These are phyloP conservation scores for Pachypsylla venusta DNA, from an alignment of 1,140 invertebrate genomes.

Conservation along the genomic window DNA sequence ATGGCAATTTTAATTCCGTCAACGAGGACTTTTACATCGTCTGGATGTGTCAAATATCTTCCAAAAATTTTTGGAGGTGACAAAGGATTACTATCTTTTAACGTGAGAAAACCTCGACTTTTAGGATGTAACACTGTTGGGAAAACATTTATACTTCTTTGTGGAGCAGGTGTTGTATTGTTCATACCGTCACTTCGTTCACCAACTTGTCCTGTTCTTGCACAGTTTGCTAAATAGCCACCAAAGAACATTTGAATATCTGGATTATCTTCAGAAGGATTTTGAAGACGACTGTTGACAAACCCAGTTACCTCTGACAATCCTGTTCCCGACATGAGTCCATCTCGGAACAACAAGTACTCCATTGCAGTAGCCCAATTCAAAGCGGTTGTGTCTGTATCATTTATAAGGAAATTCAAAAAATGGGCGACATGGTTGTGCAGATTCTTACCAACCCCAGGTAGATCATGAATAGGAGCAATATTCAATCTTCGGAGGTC, in stretches of 20 bases:
- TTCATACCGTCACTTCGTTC: slow-evolving; percentile 37
- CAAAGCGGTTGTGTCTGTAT: slow-evolving; percentile 60
- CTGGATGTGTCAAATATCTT: slow-evolving; percentile 60
- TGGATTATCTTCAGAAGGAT: slow-evolving; percentile 55
- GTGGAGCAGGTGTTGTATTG: slow-evolving; percentile 26
- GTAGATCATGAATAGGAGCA: slow-evolving; percentile 51
- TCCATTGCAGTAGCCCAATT: slow-evolving; percentile 82
- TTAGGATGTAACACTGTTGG: slow-evolving; percentile 60
- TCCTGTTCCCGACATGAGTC: slow-evolving; percentile 67
- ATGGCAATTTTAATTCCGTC: slow-evolving; percentile 60
- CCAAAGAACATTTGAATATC: slow-evolving; percentile 77
- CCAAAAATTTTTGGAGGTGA: slow-evolving; percentile 68
- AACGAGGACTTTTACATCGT: slow-evolving; percentile 54
- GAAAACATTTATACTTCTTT: slow-evolving; percentile 41
- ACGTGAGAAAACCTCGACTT: slow-evolving; percentile 56
- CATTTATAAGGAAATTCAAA: slow-evolving; percentile 60
- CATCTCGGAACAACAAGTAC: slow-evolving; percentile 65
- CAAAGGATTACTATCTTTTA: slow-evolving; percentile 58
- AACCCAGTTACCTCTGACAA: slow-evolving; percentile 70
- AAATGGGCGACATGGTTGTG: slow-evolving; percentile 73
- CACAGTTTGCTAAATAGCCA: slow-evolving; percentile 64
- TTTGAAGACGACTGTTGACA: slow-evolving; percentile 61
- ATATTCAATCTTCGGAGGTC: slow-evolving; percentile 49
- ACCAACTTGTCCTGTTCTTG: slow-evolving; percentile 67
- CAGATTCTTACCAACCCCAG: slow-evolving; percentile 72